These are phyloP conservation scores for Pogonomyrmex barbatus DNA, from an alignment of 1,140 invertebrate genomes.

Conservation along the genomic window DNA sequence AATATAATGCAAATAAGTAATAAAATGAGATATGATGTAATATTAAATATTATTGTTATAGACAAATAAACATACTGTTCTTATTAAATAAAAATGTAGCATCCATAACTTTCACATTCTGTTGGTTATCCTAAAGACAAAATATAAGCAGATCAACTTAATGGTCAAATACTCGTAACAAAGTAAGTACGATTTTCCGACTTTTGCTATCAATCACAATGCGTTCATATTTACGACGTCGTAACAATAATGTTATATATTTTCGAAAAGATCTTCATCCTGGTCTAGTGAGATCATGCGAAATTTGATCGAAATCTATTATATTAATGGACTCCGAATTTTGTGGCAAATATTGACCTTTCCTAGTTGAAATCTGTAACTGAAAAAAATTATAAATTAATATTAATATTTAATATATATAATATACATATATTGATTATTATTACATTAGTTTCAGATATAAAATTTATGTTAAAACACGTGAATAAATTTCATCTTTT, in stretches of 20 bases:
- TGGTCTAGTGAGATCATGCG: conserved; percentile 63
- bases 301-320: conserved; percentile 32
- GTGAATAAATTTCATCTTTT: neutral
- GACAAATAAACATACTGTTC: neutral
- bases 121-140: conserved; percentile 6
- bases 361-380: conserved; percentile 51
- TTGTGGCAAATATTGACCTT: conserved; percentile 36
- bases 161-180: neutral
- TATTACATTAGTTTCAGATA: too few relatives aligned
- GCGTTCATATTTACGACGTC: neutral
- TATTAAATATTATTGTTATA: conserved; percentile 5
- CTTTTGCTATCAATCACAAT: conserved; percentile 39
- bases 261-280: conserved; percentile 29
- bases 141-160: neutral
- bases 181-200: conserved; percentile 47
- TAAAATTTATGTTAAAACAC: too few relatives aligned
- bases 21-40: neutral
- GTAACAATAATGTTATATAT: neutral
- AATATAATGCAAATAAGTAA: neutral
- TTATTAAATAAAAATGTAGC: conserved; percentile 15
- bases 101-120: neutral
- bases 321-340: conserved; percentile 9
- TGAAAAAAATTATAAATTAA: conserved; percentile 23
- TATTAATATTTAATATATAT: neutral
- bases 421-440: neutral